A percentile compares a stretch with the other conserved stretches of the same genome.
phyloP scores from a whole-genome alignment of 2,797 vertebrate species.

The Sebastes diaconus region DNA sequence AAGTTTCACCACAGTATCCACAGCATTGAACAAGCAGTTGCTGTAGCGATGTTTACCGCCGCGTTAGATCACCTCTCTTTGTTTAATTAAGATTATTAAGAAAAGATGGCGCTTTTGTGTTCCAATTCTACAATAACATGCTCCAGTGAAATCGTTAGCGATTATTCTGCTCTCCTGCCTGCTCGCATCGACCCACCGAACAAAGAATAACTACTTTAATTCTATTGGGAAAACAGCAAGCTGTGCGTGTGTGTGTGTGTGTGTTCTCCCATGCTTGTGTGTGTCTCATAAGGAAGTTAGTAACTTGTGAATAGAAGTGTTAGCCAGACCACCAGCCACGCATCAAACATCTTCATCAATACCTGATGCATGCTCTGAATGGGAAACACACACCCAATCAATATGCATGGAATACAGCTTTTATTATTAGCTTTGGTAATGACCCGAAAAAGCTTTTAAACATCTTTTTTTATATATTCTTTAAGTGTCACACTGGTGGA shows the following conservation, averaged over 20 bases:
- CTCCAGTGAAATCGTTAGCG: slow-evolving; percentile 32
- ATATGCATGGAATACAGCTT: background rate
- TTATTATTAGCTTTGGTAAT: background rate
- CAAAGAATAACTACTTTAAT: slow-evolving; percentile 34
- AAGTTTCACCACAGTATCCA: background rate
- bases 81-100: slow-evolving; percentile 11
- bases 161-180: slow-evolving; percentile 25
- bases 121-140: slow-evolving; percentile 20
- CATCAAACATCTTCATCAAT: slow-evolving; percentile 38
- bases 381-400: background rate
- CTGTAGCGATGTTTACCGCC: background rate
- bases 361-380: slow-evolving; percentile 11
- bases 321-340: background rate
- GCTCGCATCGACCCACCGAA: slow-evolving; percentile 21
- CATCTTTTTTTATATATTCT: too few relatives aligned
- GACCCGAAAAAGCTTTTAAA: background rate
- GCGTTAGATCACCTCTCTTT: background rate
- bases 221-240: background rate
- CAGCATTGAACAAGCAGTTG: background rate
- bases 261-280: background rate
- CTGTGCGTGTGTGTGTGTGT: background rate
- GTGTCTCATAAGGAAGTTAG: background rate
- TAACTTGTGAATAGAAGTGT: background rate
- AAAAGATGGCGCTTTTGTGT: slow-evolving; percentile 6
- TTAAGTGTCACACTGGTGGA: background rate